Evolutionary conservation across 2,888 invertebrate species (phyloP).

Genomic region (Ypsolopha sequella): DNA sequence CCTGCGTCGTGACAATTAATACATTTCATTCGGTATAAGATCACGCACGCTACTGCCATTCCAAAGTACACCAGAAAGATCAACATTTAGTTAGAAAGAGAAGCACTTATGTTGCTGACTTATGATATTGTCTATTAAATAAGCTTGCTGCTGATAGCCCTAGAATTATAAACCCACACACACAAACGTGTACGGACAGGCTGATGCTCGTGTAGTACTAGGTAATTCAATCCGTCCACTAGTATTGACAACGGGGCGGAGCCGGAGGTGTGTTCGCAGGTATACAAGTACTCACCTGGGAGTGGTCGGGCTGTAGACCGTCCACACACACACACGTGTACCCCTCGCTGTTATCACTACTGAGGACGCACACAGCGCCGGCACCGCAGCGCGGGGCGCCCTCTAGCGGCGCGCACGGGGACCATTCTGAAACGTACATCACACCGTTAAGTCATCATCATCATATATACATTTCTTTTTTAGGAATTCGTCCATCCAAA

Average conservation of each 20-base stretch:
- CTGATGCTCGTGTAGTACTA: too few relatives aligned
- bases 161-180: too few relatives aligned
- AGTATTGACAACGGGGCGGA: neutral
- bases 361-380: slow-evolving; percentile 73
- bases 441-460: too few relatives aligned
- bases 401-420: slow-evolving; percentile 61
- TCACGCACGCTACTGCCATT: too few relatives aligned
- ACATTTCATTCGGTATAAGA: too few relatives aligned
- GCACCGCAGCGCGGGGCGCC: slow-evolving; percentile 63
- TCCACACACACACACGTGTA: slow-evolving; percentile 70
- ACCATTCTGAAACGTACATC: slow-evolving; percentile 27
- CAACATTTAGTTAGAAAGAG: neutral
- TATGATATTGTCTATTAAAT: too few relatives aligned
- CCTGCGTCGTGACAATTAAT: neutral
- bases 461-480: too few relatives aligned
- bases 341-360: slow-evolving; percentile 39
- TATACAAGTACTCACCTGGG: slow-evolving; percentile 19
- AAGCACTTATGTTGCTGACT: too few relatives aligned
- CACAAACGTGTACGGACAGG: too few relatives aligned
- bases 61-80: neutral
- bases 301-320: slow-evolving; percentile 40
- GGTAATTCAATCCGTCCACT: neutral
- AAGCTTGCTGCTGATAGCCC: too few relatives aligned
- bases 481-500: too few relatives aligned
- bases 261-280: too few relatives aligned